Conservation (phyloP, 2,113 vertebrate genomes). For the Crotalus helleri region DNA sequence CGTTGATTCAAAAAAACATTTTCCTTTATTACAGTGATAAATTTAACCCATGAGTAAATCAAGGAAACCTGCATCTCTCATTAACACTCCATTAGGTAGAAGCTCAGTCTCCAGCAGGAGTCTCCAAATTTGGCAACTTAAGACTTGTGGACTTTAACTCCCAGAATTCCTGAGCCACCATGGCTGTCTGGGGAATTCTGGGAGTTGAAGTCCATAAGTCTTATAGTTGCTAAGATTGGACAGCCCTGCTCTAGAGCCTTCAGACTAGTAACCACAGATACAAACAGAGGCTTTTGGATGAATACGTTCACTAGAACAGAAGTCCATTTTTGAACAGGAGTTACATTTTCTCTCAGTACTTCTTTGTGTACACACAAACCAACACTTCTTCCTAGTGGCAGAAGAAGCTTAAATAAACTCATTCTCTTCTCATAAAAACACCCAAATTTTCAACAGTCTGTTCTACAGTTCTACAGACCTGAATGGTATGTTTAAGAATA, state of each 20-base stretch:
- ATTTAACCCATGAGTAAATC: conserved; percentile 3
- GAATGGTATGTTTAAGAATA: neutral
- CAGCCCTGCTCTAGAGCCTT: neutral
- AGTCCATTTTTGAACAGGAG: neutral
- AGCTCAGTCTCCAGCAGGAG: neutral
- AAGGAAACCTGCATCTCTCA: neutral
- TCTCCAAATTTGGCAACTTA: neutral
- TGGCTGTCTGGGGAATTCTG: neutral
- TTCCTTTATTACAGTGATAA: conserved; percentile 7
- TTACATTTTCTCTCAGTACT: neutral
- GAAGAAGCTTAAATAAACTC: neutral
- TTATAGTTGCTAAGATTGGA: neutral
- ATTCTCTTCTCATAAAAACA: neutral
- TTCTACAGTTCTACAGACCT: neutral
- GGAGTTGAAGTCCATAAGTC: neutral
- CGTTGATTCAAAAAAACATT: conserved; percentile 35
- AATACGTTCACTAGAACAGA: neutral
- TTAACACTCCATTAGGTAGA: neutral
- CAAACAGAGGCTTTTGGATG: neutral
- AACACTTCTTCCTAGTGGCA: neutral
- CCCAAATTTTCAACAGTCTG: neutral
- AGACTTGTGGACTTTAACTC: neutral
- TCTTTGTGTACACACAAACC: neutral
- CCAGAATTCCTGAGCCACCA: neutral
- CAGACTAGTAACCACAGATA: neutral